phyloP scores from a whole-genome alignment of 2,888 invertebrate species.

The Nephrotoma appendiculata region DNA sequence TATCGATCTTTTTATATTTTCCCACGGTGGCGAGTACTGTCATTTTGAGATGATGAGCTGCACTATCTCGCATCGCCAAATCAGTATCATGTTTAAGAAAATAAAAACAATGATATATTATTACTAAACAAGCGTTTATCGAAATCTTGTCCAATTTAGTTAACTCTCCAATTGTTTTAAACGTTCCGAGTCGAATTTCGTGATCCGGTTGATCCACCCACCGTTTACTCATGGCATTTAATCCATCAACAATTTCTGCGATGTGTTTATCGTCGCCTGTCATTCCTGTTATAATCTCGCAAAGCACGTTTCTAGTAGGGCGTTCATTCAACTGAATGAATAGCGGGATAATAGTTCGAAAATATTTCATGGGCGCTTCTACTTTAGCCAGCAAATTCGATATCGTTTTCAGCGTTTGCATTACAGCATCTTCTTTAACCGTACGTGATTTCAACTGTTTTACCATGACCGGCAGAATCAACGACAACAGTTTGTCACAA shows the following conservation, averaged over 20 bases:
- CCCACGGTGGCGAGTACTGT: constrained; percentile 49
- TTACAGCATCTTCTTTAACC: constrained; percentile 51
- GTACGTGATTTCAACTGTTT: constrained; percentile 40
- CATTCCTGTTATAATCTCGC: constrained; percentile 37
- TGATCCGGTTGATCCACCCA: constrained; percentile 94
- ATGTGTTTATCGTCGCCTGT: constrained; percentile 1
- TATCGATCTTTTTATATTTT: constrained; percentile 35
- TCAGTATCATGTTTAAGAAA: constrained; percentile 67
- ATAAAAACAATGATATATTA: constrained; percentile 71
- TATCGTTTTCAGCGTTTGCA: constrained; percentile 55
- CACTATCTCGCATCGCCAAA: constrained; percentile 64
- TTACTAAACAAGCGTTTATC: constrained; percentile 50
- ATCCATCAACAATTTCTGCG: constrained; percentile 39
- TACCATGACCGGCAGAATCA: constrained; percentile 56
- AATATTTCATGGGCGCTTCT: constrained; percentile 45
- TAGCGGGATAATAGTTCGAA: constrained; percentile 54
- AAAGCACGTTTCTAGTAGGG: constrained; percentile 52
- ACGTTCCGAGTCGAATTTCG: constrained; percentile 62
- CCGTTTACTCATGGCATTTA: constrained; percentile 77
- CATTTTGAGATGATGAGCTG: constrained; percentile 56
- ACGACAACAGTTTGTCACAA: constrained; percentile 51
- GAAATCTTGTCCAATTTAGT: constrained; percentile 38
- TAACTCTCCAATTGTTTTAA: constrained; percentile 47
- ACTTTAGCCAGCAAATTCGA: constrained; percentile 60
- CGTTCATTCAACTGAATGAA: constrained; percentile 51